Percentiles rank a stretch among this genome's conserved stretches.
Conservation (phyloP, 2,797 vertebrate species). For the Linurgus olivaceus region DNA sequence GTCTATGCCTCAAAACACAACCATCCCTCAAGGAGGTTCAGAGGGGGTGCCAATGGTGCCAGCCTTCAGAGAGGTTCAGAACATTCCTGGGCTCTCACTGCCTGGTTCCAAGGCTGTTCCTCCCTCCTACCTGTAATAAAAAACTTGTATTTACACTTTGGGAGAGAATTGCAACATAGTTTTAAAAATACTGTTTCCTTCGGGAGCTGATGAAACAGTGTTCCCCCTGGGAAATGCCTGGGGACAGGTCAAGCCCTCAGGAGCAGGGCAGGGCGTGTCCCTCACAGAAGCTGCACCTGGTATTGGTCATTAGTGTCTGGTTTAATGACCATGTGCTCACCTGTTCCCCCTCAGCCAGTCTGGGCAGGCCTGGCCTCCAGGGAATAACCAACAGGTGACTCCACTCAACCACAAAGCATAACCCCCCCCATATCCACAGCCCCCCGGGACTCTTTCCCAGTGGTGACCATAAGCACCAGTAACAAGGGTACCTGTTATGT, state of each 20-base stretch:
- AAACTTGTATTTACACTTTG: accelerated
- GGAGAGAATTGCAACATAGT: not conserved
- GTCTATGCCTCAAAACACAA: not conserved
- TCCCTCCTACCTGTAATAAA: not conserved
- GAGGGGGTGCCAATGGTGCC: accelerated
- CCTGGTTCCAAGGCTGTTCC: not conserved
- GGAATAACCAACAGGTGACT: not conserved
- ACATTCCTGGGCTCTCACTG: accelerated
- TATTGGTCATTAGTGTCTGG: not conserved
- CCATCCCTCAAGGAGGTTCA: not conserved
- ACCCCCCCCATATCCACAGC: not conserved
- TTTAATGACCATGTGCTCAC: not conserved
- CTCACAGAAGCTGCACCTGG: not conserved
- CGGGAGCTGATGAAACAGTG: conserved; percentile 68
- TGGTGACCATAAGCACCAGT: not conserved
- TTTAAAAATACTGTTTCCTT: conserved; percentile 42
- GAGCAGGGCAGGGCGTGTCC: not conserved
- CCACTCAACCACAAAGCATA: not conserved
- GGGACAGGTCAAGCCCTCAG: not conserved
- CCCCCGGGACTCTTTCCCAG: not conserved
- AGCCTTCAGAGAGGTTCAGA: accelerated
- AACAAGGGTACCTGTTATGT: not conserved
- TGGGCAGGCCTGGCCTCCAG: not conserved
- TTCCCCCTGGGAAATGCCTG: not conserved
- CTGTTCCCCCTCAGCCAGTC: conserved; percentile 18